Evolutionary conservation across 2,113 vertebrate genomes (phyloP), one percentile per base, ranked within the genome.

Genomic region (Salvelinus namaycush): DNA sequence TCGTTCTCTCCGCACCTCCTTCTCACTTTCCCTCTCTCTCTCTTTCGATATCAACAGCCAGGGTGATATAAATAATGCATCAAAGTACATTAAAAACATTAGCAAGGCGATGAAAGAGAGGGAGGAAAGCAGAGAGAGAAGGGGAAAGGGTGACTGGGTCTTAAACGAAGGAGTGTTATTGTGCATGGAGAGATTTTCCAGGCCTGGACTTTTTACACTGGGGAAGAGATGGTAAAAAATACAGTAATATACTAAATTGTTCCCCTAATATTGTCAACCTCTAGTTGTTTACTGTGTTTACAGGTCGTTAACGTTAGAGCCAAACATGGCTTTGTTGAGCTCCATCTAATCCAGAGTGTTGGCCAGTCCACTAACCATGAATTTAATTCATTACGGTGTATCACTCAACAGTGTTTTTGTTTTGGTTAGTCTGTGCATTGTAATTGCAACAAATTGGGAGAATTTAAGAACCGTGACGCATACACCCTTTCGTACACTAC

Each of bases 41-140:
- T 73, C 89, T 81, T 85, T 86, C 84, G 83, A 86, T 90, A 91
- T 91, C 92, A 93, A 91, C 90, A 90, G 89, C 84, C 86, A 88
- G 84, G 82, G 84, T 90, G 82, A 73, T 77, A 90, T 92, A 92
- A 94, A 93, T 93, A 93, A 94, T 93, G 90, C 92, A 94, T 90
- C 86, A 75, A 85, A 82, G 87, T 85, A 81, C 91, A 93, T 93
- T 93, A 91, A 92, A 93, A 91, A 92, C 89, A 89, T 93, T 92
- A 91, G 86, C 86, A 74, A 79, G 87, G 82, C 88, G 14, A 54
- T 54, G 49, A 54, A 54, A 54, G 14, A 51, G 13, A 68, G 39
- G 54, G 72, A 49, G 44, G 31, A 71, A 72, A 57, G 44, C 29
- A 64, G 67, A 16, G 68, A 51, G 29, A 68, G 39, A 48, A 71